Base-by-base conservation (phyloP, 2,113 vertebrate species). In the Peromyscus maniculatus region DNA sequence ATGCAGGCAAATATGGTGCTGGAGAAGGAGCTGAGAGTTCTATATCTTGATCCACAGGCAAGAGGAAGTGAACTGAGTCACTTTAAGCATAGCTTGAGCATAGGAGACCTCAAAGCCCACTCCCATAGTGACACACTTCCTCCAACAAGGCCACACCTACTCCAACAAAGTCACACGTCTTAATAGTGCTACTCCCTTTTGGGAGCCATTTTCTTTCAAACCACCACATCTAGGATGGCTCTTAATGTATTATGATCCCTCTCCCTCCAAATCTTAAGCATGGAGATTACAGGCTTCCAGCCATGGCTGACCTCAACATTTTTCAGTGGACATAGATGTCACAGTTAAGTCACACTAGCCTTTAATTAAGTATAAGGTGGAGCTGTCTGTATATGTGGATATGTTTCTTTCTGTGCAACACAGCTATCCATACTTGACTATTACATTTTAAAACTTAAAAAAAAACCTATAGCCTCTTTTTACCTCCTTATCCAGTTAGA, bases 321-420 rank as follows among this genome's bases (percentile, higher is more conserved):
- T 93, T 92, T 96, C 79, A 96, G 67, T 46, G 7, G 62, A n/a
- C 80, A 7, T 74, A 79, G 87, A 64, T 92, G 26, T 94, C 89
- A 94, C 21, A 88, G 31, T 33, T 95, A 52, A 31, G 26, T 93
- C 57, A 94, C 84, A 43, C 21, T 86, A 93, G n/a, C 59, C 28
- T 52, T 66, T 33, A 66, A 33, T 62, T 93, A 49, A 69, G 67
- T 90, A 89, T 94, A 82, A 92, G 49, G 64, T 92, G 7, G 0
- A 93, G 66, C 31, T 77, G 52, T 33, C 9, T 79, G n/a, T 46
- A 24, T 72, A 64, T 3, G 52, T 52, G 17, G 33, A 67, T 21
- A 75, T 49, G 46, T 80, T 92, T 75, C 12, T 74, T 72, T 97
- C 59, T 59, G 19, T 24, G 15, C 31, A 88, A 77, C 13, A 93